A percentile compares a stretch with the other conserved stretches of the same genome.
These are phyloP conservation scores for Argyresthia albistria DNA, from an alignment of 2,888 invertebrate species.

Conservation along the genomic window DNA sequence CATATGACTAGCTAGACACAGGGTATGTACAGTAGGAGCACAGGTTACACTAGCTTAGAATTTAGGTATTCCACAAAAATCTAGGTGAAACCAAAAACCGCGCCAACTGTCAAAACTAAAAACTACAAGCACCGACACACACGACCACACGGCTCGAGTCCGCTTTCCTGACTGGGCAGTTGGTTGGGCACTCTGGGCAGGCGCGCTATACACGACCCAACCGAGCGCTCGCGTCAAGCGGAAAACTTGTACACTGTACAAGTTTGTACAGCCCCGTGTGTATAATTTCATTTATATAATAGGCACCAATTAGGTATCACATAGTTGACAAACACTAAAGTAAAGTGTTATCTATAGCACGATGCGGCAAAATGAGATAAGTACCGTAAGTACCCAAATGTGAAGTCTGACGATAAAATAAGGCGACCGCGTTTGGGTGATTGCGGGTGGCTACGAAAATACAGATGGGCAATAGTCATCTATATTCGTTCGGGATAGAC, in stretches of 20 bases:
- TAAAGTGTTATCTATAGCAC: conserved; percentile 54
- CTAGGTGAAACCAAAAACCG: conserved; percentile 57
- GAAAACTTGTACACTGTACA: conserved; percentile 3
- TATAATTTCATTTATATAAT: conserved; percentile 45
- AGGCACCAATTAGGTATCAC: conserved; percentile 47
- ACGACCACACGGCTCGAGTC: conserved; percentile 65
- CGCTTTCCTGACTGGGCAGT: conserved; percentile 65
- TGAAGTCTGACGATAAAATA: conserved; percentile 45
- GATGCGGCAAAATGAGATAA: conserved; percentile 66
- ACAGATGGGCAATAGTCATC: conserved; percentile 48
- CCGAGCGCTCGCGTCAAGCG: conserved; percentile 19
- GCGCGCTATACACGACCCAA: conserved; percentile 28
- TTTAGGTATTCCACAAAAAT: conserved; percentile 65
- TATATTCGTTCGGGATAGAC: conserved; percentile 62
- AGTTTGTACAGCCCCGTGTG: too few species aligned
- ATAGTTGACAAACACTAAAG: conserved; percentile 58
- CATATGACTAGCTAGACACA: conserved; percentile 59
- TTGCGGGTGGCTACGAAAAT: conserved; percentile 43
- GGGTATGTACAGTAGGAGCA: conserved; percentile 60
- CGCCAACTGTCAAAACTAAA: conserved; percentile 69
- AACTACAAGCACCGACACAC: conserved; percentile 70
- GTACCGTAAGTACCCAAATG: conserved; percentile 44
- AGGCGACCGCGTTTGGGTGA: conserved; percentile 54
- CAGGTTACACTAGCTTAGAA: conserved; percentile 67
- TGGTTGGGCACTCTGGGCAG: too few species aligned